Evolutionary conservation across 2,797 vertebrate genomes (phyloP), one percentile per base, ranked within the genome.

Genomic region (Danio albolineatus): DNA sequence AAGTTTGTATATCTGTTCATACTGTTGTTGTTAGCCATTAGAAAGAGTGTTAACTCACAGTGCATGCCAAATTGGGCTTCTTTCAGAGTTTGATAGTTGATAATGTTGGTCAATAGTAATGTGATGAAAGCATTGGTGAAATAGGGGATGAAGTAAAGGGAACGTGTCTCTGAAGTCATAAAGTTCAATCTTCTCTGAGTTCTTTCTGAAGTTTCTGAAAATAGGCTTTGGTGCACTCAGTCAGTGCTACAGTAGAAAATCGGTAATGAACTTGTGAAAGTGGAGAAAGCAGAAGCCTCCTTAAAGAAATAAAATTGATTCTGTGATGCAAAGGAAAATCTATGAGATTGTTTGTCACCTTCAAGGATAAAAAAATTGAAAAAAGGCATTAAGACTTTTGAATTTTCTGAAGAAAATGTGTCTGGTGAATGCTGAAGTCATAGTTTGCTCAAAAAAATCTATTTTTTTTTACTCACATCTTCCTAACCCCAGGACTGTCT

Each of bases 181-280:
- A 70, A 49, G 44, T 61, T 61, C 54, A 70, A 14, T 19, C n/a
- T 59, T 0, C 44, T 12, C 54, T 41, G 5, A 49, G 17, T 49
- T 14, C 12, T 49, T 16, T 28, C 61, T 56, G 19, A 65, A 76
- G 54, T 66, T 8, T 28, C 28, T 28, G 28, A 28, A 28, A 28
- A 66, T 17, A 56, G 61, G 49, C 46, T 64, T 66, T 48, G 56
- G 17, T 43, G 17, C 61, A 62, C 28, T 74, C 44, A 51, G 46
- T 17, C 21, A 39, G 13, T 74, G 44, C 38, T 61, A 1, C 6
- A n/a, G 44, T 49, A 12, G 10, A 14, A 74, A 61, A 74, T 17
- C 7, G 4, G n/a, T 19, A 28, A 74, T 46, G 19, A 38, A 38
- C 7, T 41, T 41, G 10, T 70, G 13, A 60, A 73, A 21, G 17